phyloP scores from a whole-genome alignment of 2,113 vertebrate genomes.

The Gobiocypris rarus region DNA sequence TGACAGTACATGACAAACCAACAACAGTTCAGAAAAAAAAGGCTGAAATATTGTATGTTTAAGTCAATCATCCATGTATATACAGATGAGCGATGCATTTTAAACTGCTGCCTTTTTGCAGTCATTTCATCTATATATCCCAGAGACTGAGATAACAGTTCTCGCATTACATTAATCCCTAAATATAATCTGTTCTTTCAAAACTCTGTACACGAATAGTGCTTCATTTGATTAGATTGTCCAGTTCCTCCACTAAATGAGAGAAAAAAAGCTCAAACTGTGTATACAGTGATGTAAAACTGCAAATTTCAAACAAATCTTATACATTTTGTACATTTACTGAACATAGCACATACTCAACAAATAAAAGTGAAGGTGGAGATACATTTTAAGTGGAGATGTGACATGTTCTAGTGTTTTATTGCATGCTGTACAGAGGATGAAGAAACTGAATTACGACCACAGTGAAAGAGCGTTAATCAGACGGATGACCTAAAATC shows the following conservation, averaged over 20 bases:
- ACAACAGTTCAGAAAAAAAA: slow-evolving; percentile 49
- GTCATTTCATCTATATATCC: slow-evolving; percentile 1
- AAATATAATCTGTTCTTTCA: slow-evolving; percentile 23
- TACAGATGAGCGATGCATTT: slow-evolving; percentile 45
- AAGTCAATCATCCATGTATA: slow-evolving; percentile 51
- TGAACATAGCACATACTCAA: slow-evolving; percentile 75
- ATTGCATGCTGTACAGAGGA: slow-evolving; percentile 81
- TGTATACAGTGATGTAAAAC: slow-evolving; percentile 74
- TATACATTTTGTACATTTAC: slow-evolving; percentile 75
- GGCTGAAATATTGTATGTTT: slow-evolving; percentile 42
- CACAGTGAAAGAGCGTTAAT: slow-evolving; percentile 65
- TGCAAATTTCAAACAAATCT: slow-evolving; percentile 64
- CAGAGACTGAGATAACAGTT: slow-evolving; percentile 7
- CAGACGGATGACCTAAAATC: slow-evolving; percentile 65
- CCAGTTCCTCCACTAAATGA: slow-evolving; percentile 47
- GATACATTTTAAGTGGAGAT: slow-evolving; percentile 69
- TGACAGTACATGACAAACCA: slow-evolving; percentile 50
- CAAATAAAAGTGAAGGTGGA: slow-evolving; percentile 69
- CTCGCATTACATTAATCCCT: background rate
- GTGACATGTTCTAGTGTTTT: slow-evolving; percentile 70
- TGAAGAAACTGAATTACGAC: slow-evolving; percentile 67
- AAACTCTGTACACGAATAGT: slow-evolving; percentile 35
- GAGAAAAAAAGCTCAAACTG: slow-evolving; percentile 74
- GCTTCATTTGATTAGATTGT: slow-evolving; percentile 49
- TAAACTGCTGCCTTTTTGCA: background rate